These are phyloP conservation scores for Bubo scandiacus DNA, from an alignment of 2,113 vertebrate species.

Conservation along the genomic window DNA sequence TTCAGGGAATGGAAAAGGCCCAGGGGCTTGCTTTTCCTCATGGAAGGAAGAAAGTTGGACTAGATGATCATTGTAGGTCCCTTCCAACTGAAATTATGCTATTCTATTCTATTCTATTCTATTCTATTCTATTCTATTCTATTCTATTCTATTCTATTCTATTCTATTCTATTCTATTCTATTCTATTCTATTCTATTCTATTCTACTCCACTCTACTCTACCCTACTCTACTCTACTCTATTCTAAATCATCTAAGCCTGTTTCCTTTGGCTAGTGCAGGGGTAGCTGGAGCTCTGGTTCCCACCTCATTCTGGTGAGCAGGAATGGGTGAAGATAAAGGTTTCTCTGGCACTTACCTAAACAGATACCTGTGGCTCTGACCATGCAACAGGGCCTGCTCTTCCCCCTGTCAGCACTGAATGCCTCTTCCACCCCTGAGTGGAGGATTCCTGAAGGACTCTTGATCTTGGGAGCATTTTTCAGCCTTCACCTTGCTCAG, in stretches of 20 bases:
- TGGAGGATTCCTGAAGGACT: neutral
- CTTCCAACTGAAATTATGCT: neutral
- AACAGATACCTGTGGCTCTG: neutral
- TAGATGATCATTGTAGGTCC: neutral
- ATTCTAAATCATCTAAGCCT: accelerated
- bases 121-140: accelerated
- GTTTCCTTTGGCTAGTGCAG: neutral
- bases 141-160: neutral
- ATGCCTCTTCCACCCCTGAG: neutral
- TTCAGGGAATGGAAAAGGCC: neutral
- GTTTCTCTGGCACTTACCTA: neutral
- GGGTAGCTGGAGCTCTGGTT: neutral
- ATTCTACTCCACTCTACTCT: neutral
- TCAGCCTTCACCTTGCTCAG: neutral
- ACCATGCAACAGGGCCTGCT: neutral
- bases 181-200: neutral
- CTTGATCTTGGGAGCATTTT: neutral
- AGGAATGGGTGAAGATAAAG: neutral
- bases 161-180: accelerated
- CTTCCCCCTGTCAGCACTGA: neutral
- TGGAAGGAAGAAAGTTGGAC: neutral
- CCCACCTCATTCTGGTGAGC: neutral
- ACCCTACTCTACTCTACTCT: accelerated
- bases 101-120: neutral
- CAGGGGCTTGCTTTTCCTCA: neutral